Conservation (phyloP, 2,113 vertebrate genomes). For the Ammospiza caudacuta region DNA sequence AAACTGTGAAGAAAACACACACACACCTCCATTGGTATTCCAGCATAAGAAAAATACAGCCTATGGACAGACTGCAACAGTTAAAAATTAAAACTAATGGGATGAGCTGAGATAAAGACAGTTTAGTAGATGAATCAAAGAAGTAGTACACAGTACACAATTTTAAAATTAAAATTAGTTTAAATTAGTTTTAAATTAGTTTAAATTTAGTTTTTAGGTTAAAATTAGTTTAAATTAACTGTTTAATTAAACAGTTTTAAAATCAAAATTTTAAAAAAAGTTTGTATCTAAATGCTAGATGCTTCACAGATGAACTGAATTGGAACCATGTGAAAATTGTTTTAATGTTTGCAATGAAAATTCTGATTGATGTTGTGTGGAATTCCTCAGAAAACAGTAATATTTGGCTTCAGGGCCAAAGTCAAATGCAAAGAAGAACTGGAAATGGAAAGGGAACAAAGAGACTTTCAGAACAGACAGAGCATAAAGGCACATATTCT, state of each 20-base stretch:
- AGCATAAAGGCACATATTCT: not conserved
- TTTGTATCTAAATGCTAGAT: not conserved
- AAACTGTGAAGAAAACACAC: conserved; percentile 77
- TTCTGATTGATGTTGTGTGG: not conserved
- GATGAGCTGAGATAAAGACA: not conserved
- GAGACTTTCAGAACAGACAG: not conserved
- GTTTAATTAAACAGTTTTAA: no score
- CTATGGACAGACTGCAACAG: not conserved
- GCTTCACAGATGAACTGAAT: not conserved
- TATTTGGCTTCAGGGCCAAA: not conserved
- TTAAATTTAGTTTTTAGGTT: no score
- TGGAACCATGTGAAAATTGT: not conserved
- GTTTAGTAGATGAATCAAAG: not conserved
- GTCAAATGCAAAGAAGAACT: not conserved
- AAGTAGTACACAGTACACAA: not conserved
- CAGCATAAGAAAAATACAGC: not conserved
- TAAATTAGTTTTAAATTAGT: no score
- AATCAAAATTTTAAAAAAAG: no score
- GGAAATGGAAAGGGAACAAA: not conserved
- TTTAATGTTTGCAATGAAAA: not conserved
- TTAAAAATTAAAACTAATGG: not conserved
- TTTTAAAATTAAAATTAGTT: no score
- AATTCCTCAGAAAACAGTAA: not conserved
- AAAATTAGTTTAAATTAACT: no score
- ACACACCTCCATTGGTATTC: not conserved